Conservation (phyloP, 2,888 invertebrate species). For the Chrysina gloriosa region DNA sequence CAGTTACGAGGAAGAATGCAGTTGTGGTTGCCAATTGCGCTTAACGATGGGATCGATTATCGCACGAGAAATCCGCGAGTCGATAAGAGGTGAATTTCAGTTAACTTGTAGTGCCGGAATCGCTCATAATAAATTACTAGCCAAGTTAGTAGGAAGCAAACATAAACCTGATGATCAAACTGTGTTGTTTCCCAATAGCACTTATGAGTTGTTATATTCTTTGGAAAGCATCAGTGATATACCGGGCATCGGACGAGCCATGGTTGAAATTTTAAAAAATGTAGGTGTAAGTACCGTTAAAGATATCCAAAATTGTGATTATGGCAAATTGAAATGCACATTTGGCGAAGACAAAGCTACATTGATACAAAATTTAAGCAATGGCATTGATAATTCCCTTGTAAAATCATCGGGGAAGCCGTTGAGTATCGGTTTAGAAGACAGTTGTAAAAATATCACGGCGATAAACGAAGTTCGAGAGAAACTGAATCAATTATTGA, state of each 20-base stretch:
- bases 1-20: conserved; percentile 69
- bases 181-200: conserved; percentile 77
- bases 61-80: conserved; percentile 80
- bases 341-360: conserved; percentile 77
- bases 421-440: conserved; percentile 83
- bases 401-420: conserved; percentile 83
- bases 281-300: conserved; percentile 75
- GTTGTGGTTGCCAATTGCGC: conserved; percentile 80
- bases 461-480: conserved; percentile 80
- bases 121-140: conserved; percentile 84
- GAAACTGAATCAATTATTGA: conserved; percentile 75
- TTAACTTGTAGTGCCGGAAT: conserved; percentile 86
- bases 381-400: conserved; percentile 79
- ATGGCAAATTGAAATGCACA: conserved; percentile 69
- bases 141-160: conserved; percentile 79
- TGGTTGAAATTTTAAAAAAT: conserved; percentile 73
- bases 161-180: conserved; percentile 89
- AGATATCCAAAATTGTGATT: conserved; percentile 74
- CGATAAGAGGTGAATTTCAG: conserved; percentile 75
- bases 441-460: conserved; percentile 80
- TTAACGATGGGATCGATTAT: conserved; percentile 78
- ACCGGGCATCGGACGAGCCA: conserved; percentile 82
- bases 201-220: conserved; percentile 73
- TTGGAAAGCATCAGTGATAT: conserved; percentile 73
- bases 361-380: conserved; percentile 75